Evolutionary conservation across 2,797 vertebrate species (phyloP).

Genomic region (Pseudotriccus pelzelni): DNA sequence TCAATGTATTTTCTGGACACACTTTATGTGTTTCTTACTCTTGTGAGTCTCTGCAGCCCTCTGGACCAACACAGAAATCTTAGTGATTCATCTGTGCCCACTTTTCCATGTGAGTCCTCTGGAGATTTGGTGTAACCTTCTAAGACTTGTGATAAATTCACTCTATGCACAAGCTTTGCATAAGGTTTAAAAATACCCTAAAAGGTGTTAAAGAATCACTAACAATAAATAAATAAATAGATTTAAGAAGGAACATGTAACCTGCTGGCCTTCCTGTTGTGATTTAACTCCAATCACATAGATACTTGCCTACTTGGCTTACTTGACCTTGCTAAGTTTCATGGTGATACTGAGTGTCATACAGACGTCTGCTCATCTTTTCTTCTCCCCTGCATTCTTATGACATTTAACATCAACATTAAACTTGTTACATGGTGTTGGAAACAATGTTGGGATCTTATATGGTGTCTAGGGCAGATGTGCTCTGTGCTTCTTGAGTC

Average conservation of each 20-base stretch:
- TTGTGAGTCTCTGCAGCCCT: neutral
- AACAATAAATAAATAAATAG: neutral
- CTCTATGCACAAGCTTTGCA: neutral
- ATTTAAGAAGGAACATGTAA: neutral
- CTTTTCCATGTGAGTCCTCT: neutral
- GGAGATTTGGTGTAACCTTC: neutral
- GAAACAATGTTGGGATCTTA: neutral
- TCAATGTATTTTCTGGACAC: neutral
- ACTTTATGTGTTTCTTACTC: neutral
- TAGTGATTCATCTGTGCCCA: fast-evolving
- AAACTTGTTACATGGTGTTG: neutral
- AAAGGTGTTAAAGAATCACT: neutral
- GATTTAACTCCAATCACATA: neutral
- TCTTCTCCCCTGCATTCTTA: neutral
- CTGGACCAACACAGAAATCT: neutral
- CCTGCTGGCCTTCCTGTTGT: neutral
- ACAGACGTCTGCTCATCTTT: neutral
- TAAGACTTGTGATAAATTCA: neutral
- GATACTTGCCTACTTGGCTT: too few species aligned
- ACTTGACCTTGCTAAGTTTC: neutral
- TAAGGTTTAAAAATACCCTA: neutral
- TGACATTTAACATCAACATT: neutral
- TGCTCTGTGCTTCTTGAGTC: neutral
- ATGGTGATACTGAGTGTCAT: neutral
- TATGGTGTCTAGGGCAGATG: neutral